These are phyloP conservation scores for Heliconius congener DNA, from an alignment of 1,140 invertebrate genomes.

Conservation along the genomic window DNA sequence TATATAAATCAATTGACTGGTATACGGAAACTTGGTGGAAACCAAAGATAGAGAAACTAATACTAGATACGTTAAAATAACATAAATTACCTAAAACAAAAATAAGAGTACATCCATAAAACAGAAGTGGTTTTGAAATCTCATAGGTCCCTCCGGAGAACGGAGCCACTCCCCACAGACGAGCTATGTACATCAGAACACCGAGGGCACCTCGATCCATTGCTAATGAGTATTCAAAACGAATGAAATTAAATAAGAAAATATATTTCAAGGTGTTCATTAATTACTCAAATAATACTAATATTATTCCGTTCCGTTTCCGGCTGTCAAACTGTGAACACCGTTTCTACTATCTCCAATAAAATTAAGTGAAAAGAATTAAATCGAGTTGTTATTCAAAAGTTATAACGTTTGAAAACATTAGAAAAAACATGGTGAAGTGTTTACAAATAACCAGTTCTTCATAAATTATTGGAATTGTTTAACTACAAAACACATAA, in stretches of 20 bases:
- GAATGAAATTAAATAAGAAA: not conserved
- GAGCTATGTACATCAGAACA: not conserved
- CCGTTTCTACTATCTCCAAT: too few species aligned
- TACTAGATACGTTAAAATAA: not conserved
- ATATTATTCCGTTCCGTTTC: not conserved
- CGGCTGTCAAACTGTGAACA: not conserved
- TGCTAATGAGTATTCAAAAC: not conserved
- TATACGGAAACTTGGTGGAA: too few species aligned
- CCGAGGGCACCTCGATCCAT: not conserved
- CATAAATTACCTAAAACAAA: not conserved
- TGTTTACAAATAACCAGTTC: too few species aligned
- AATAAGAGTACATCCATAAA: not conserved
- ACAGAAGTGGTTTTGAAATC: not conserved
- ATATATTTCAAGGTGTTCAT: too few species aligned
- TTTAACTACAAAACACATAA: too few species aligned
- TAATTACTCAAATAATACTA: too few species aligned
- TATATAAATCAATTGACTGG: too few species aligned
- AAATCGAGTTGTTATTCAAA: not conserved
- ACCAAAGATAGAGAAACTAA: too few species aligned
- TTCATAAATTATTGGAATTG: too few species aligned
- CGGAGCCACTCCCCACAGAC: not conserved
- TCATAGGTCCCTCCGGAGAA: not conserved
- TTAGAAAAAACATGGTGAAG: too few species aligned
- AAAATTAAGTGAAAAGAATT: not conserved
- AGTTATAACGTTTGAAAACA: not conserved